Evolutionary conservation across 2,113 vertebrate species (phyloP), one percentile per base, ranked within the genome.

Genomic region (Damaliscus lunatus): DNA sequence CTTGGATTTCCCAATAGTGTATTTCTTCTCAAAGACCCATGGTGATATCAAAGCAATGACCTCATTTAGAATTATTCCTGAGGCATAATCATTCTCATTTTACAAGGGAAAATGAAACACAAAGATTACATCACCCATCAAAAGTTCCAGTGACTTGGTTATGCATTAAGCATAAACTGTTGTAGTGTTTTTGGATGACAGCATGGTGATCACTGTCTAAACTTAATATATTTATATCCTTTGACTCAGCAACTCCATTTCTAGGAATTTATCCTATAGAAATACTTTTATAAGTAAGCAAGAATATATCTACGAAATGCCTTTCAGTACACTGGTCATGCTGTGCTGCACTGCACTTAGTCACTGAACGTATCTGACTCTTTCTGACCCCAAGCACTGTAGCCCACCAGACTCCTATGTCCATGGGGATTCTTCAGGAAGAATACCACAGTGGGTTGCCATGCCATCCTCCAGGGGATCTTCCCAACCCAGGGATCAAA

Each of bases 1-100:
- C 64, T 95, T 78, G 67, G 31, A 82, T 67, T 96, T 92, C 92
- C 40, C 93, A 62, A 92, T 12, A 55, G 50, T 36, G 5, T 15
- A 92, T 91, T 92, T 96, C 71, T 96, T 97, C 88, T 90, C 52
- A 64, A 96, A 81, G 59, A 90, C 52, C 40, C 29, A 48, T 27
- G 59, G 23, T 83, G 59, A 88, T 78, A 59, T 85, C 52, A 97
- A 94, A 98, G 96, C 52, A 96, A 77, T 92, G 92, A 95, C 52
- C 48, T 96, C 94, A 93, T 77, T 93, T 88, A 81, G 74, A 95
- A 83, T 83, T 91, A 88, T 27, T 57, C 40, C 57, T 27, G 29
- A 90, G 57, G 53, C 64, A 94, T 48, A 87, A 64, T 64, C 19
- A 43, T 81, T 87, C 86, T 87, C 87, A 96, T 46, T 96, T 92